Evolutionary conservation across 2,113 vertebrate species (phyloP).

Genomic region (Microcebus griseorufus): DNA sequence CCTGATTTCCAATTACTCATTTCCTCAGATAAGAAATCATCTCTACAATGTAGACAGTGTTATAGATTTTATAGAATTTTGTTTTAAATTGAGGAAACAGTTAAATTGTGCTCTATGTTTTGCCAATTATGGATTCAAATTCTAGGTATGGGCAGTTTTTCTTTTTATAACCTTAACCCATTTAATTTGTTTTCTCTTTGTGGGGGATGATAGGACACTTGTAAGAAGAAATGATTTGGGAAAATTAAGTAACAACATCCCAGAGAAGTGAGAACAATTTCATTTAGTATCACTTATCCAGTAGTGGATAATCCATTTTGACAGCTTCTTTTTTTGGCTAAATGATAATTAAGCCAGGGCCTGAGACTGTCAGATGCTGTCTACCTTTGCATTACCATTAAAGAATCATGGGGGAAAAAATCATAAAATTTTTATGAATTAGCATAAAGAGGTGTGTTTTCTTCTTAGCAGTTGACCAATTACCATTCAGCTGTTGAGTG

Average conservation of each 20-base stretch:
- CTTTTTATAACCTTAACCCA: slow-evolving; percentile 55
- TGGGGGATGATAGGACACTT: slow-evolving; percentile 47
- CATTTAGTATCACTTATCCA: slow-evolving; percentile 59
- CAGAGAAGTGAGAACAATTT: slow-evolving; percentile 76
- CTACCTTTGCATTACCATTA: slow-evolving; percentile 18
- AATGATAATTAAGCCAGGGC: slow-evolving; percentile 67
- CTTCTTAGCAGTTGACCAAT: slow-evolving; percentile 63
- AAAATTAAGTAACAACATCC: slow-evolving; percentile 59
- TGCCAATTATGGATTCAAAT: slow-evolving; percentile 75
- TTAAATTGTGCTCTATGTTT: slow-evolving; percentile 76
- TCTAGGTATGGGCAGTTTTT: slow-evolving; percentile 73
- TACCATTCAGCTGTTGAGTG: slow-evolving; percentile 47
- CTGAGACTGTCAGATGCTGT: slow-evolving; percentile 54
- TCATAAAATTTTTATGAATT: neutral
- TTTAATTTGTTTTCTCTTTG: slow-evolving; percentile 34
- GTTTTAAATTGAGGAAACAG: slow-evolving; percentile 75
- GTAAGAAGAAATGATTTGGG: slow-evolving; percentile 59
- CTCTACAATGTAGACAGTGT: slow-evolving; percentile 81
- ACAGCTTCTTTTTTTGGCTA: slow-evolving; percentile 53
- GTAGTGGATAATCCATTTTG: slow-evolving; percentile 66
- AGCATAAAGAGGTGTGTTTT: slow-evolving; percentile 70
- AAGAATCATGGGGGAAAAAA: neutral
- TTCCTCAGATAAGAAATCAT: slow-evolving; percentile 82
- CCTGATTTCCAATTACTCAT: slow-evolving; percentile 73
- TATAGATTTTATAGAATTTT: slow-evolving; percentile 79